These are phyloP conservation scores for Petrocephalus microphthalmus DNA, from an alignment of 2,113 vertebrate species.

Conservation along the genomic window DNA sequence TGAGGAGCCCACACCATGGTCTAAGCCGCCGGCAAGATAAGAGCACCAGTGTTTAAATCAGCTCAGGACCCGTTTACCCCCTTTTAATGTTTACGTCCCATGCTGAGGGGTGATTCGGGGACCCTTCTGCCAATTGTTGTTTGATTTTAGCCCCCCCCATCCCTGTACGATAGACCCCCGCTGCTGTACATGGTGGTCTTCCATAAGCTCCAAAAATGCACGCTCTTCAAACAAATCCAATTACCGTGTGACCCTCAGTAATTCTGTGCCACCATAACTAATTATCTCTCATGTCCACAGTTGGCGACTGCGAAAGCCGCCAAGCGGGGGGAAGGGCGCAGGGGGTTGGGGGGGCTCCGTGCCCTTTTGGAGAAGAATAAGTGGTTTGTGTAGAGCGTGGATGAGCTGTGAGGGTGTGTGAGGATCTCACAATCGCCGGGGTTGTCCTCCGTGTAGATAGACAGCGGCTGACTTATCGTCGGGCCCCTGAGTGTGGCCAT, in stretches of 20 bases:
- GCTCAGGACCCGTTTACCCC: background rate
- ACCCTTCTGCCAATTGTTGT: background rate
- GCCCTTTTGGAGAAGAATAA: slow-evolving; percentile 68
- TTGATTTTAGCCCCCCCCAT: background rate
- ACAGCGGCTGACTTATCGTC: slow-evolving; percentile 72
- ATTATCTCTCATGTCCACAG: slow-evolving; percentile 71
- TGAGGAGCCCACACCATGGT: slow-evolving; percentile 36
- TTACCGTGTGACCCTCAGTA: slow-evolving; percentile 78
- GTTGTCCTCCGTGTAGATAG: slow-evolving; percentile 61
- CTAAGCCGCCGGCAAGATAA: slow-evolving; percentile 27
- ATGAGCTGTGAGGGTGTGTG: slow-evolving; percentile 44
- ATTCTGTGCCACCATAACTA: slow-evolving; percentile 74
- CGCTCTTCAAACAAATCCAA: slow-evolving; percentile 77
- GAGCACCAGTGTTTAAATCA: background rate
- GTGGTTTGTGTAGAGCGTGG: slow-evolving; percentile 70
- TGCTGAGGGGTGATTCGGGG: background rate
- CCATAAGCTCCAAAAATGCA: slow-evolving; percentile 57
- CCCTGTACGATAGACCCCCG: background rate
- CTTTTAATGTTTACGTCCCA: slow-evolving; percentile 25
- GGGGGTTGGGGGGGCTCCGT: slow-evolving; percentile 52
- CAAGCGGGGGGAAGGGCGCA: background rate
- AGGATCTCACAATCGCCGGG: slow-evolving; percentile 59
- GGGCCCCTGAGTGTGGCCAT: slow-evolving; percentile 49
- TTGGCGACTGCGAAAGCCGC: slow-evolving; percentile 54
- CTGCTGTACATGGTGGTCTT: slow-evolving; percentile 65